Base-by-base conservation (phyloP, 2,888 invertebrate genomes). In the Willowsia nigromaculata region DNA sequence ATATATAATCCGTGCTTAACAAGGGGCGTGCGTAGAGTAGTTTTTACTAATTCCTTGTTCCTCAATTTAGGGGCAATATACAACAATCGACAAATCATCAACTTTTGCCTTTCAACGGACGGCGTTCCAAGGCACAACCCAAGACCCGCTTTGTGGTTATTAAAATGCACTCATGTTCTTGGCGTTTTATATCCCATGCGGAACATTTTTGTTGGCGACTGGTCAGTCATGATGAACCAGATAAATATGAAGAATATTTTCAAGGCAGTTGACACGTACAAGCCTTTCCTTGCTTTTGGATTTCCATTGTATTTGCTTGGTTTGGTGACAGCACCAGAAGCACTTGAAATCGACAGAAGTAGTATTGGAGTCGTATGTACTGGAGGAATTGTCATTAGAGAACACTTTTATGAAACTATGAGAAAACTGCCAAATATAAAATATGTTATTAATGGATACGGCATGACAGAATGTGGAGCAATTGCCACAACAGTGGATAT, bases 391-490 rank as follows among this genome's bases (percentile, higher is more conserved):
- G 88, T 91, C 11, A 89, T 92, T 6, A 91, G 86, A 9, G 82
- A 89, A 37, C 76, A 90, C 25, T 91, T 91, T 84, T 90, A 90
- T 56, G 78, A 86, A 1, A 85, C 90, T 0, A 91, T 92, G 90
- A 86, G 85, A 82, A 86, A 81, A 3, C 88, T 92, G 0, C 92
- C 92, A 22, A 90, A 90, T 47, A 82, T 92, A 50, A 85, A 90
- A 53, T 82, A 83, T 50, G 91, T 91, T 1, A 27, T 91, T 25
- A 91, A 91, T 82, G 91, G 91, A 6, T 91, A 87, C 68, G 91
- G 91, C 1, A 91, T 92, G 91, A 92, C 92, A 1, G 92, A 92
- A 87, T 91, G 91, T 84, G 92, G 91, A 18, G 92, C 91, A 30
- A 82, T 92, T 9, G 88, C 91, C 2, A 92, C 92, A 33, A 92